Evolutionary conservation across 2,113 vertebrate species (phyloP).

Genomic region (Saccopteryx bilineata): DNA sequence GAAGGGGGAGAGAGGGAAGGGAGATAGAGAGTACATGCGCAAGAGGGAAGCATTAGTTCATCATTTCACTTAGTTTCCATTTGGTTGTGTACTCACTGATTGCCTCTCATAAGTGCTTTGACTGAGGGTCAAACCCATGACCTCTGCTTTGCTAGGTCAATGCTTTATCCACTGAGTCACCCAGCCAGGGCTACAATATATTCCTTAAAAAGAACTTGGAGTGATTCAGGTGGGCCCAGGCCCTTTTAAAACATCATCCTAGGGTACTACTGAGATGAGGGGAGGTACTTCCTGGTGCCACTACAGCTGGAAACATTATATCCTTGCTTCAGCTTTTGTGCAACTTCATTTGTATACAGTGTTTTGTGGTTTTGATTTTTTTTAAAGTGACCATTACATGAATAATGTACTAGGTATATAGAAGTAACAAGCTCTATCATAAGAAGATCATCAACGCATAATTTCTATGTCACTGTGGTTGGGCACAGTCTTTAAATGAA

Average conservation of each 20-base stretch:
- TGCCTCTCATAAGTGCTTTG: too few species aligned
- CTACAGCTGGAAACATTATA: background rate
- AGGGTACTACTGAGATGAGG: background rate
- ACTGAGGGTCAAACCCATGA: too few species aligned
- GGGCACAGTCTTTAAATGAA: constrained; percentile 1
- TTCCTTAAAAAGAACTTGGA: background rate
- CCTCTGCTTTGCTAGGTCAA: too few species aligned
- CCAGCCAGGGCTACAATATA: background rate
- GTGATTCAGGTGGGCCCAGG: background rate
- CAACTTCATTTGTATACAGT: background rate
- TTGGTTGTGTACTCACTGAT: too few species aligned
- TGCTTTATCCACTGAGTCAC: too few species aligned
- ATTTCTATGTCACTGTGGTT: background rate
- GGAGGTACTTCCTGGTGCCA: background rate
- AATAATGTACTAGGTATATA: background rate
- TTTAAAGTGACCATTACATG: background rate
- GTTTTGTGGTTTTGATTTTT: background rate
- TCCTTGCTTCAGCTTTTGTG: background rate
- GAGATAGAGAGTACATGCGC: too few species aligned
- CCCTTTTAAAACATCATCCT: background rate
- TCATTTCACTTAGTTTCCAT: too few species aligned
- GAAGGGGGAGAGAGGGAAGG: too few species aligned
- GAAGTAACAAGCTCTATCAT: background rate
- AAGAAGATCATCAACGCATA: background rate
- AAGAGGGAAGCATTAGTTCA: too few species aligned